Evolutionary conservation across 2,797 vertebrate genomes (phyloP), one percentile per base, ranked within the genome.

Genomic region (Gymnoscopelus microlampas): DNA sequence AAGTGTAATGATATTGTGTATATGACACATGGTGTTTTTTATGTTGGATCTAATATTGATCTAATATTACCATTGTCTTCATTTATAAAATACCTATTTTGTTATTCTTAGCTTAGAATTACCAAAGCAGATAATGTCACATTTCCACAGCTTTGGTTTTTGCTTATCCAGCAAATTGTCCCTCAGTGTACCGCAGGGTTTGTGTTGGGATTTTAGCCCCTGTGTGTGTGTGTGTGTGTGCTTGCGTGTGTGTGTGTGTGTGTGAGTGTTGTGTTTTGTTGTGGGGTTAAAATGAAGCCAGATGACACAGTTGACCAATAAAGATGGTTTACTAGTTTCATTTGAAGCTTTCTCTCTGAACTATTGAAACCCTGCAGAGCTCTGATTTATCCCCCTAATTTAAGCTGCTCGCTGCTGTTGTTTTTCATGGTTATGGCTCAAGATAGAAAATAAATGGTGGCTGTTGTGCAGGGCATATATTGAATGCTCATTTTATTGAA

Each of bases 311-410:
- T 23, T 35, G 58, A 53, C 63, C 60, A 60, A 71, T 69, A 79
- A 78, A 76, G 68, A 56, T 54, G 56, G 14, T 76, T 73, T 73
- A 65, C 39, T 63, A 24, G 59, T 50, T 78, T 74, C 57, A 73
- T 79, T 54, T 72, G 65, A 73, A 65, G 61, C 39, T 50, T 44
- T 44, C 47, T 54, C 13, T 53, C 70, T 47, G 62, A 47, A 53
- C 78, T 70, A 67, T 60, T 70, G 71, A 73, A 78, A 71, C 69
- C 50, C 24, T 44, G 26, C 58, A 49, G 49, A 35, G 44, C 63
- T 62, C 56, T 58, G 76, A 76, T 79, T 79, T 76, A 67, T 66
- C 56, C 68, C 23, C 39, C 53, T 62, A 65, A 76, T 80, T 74
- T 74, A 71, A 70, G 76, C 35, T 44, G 53, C 39, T 15, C 44